Evolutionary conservation across 2,797 vertebrate genomes (phyloP).

Genomic region (Acanthopagrus latus): DNA sequence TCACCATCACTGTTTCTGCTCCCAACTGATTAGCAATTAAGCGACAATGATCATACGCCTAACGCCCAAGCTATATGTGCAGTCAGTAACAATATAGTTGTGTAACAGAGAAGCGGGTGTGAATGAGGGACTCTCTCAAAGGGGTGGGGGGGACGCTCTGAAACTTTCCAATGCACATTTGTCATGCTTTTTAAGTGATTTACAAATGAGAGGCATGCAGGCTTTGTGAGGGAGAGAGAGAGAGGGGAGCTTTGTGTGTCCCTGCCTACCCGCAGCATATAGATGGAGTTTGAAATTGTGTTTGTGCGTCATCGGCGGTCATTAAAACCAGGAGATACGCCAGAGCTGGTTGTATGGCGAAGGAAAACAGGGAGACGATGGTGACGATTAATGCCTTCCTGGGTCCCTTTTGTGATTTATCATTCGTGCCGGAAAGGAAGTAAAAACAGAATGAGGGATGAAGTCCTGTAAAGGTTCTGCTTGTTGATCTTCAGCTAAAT

Average conservation of each 20-base stretch:
- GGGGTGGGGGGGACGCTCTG: constrained; percentile 67
- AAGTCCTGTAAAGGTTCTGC: neutral
- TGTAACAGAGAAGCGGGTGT: constrained; percentile 52
- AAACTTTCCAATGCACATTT: constrained; percentile 81
- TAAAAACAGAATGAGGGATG: neutral
- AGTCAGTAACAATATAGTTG: constrained; percentile 64
- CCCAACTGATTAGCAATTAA: constrained; percentile 45
- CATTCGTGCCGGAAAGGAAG: neutral
- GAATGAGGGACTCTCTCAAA: constrained; percentile 69
- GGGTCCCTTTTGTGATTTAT: constrained; percentile 6
- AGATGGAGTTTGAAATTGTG: constrained; percentile 75
- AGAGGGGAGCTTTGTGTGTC: constrained; percentile 74
- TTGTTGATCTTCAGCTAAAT: constrained; percentile 13
- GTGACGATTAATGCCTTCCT: constrained; percentile 28
- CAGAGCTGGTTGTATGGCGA: constrained; percentile 47
- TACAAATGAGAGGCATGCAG: constrained; percentile 80
- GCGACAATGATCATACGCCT: constrained; percentile 38
- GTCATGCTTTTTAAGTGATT: constrained; percentile 84
- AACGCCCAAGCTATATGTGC: constrained; percentile 57
- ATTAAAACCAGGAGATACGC: constrained; percentile 77
- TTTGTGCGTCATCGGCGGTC: constrained; percentile 78
- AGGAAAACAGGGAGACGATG: constrained; percentile 1
- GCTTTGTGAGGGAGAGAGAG: constrained; percentile 72
- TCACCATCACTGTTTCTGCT: constrained; percentile 41
- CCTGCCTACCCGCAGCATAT: constrained; percentile 66